Evolutionary conservation across 2,888 invertebrate genomes (phyloP).

Genomic region (Quadroppia sp.): DNA sequence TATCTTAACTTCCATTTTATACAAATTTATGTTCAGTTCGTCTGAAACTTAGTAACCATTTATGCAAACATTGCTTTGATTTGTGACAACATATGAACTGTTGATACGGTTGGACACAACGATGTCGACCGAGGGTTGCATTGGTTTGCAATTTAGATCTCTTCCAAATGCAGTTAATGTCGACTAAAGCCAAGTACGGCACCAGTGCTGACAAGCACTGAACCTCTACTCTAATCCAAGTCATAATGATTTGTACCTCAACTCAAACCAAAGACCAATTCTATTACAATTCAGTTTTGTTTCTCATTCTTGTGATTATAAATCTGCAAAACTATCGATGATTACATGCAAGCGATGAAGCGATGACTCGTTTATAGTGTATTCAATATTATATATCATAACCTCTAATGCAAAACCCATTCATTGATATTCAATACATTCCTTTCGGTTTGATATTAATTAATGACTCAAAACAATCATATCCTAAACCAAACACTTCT

Average conservation of each 20-base stretch:
- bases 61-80: conserved; percentile 15
- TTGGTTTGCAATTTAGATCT: conserved; percentile 16
- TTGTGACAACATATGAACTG: not conserved
- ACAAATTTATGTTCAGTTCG: not conserved
- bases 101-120: not conserved
- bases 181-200: conserved; percentile 8
- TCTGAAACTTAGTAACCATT: not conserved
- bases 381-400: no score
- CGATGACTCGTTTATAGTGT: conserved; percentile 14
- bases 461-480: not conserved
- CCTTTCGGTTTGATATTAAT: conserved; percentile 5
- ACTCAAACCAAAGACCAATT: conserved; percentile 17
- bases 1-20: conserved; percentile 21
- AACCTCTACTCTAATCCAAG: conserved; percentile 10
- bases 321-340: not conserved
- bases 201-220: not conserved
- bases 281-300: not conserved
- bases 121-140: not conserved
- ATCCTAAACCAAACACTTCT: conserved; percentile 9
- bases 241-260: conserved; percentile 31
- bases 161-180: conserved; percentile 13
- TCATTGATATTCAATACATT: conserved; percentile 24
- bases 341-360: conserved; percentile 7
- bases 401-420: not conserved
- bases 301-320: conserved; percentile 1